These are phyloP conservation scores for Syrrhaptes paradoxus DNA, from an alignment of 2,113 vertebrate genomes.

Conservation along the genomic window DNA sequence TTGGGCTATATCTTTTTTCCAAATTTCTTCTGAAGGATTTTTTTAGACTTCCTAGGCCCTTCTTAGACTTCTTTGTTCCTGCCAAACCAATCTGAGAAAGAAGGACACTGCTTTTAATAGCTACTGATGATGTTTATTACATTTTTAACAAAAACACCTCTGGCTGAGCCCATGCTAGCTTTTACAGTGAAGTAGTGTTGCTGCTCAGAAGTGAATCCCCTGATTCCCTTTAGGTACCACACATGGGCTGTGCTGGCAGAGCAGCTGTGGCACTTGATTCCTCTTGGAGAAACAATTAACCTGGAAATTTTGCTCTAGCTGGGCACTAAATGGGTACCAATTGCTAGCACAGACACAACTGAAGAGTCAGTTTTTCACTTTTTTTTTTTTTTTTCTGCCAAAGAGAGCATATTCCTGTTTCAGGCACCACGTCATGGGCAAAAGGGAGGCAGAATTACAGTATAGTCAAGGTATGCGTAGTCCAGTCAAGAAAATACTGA, in stretches of 20 bases:
- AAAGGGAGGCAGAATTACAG: background rate
- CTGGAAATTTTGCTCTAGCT: background rate
- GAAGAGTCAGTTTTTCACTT: background rate
- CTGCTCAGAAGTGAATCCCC: background rate
- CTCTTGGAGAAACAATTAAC: background rate
- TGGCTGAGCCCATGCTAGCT: background rate
- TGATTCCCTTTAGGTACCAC: background rate
- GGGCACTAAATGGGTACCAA: background rate
- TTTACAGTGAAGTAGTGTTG: background rate
- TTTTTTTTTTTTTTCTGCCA: background rate
- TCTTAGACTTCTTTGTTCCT: background rate
- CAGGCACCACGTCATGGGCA: background rate
- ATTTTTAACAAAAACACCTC: slow-evolving; percentile 3
- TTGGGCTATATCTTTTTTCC: background rate
- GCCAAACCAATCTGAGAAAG: background rate
- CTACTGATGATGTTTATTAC: background rate
- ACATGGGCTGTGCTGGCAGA: background rate
- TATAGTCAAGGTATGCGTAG: background rate
- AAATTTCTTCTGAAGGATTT: background rate
- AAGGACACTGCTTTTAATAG: background rate
- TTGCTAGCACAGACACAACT: background rate
- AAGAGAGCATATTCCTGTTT: background rate
- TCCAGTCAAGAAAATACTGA: background rate
- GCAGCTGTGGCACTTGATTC: background rate
- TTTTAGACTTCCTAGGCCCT: background rate